phyloP scores from a whole-genome alignment of 1,140 invertebrate species.

The Brachionus rotundiformis region DNA sequence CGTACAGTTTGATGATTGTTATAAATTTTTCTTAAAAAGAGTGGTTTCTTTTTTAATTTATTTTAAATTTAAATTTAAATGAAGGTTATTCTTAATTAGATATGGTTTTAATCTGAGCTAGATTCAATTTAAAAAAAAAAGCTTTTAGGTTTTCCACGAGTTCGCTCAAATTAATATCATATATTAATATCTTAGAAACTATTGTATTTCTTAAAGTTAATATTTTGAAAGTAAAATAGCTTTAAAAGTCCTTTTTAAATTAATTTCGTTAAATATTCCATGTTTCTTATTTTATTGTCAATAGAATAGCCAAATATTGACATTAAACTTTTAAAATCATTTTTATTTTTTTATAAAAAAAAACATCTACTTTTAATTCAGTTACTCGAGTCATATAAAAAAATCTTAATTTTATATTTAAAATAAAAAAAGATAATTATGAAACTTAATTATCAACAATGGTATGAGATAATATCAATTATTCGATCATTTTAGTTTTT shows the following conservation, averaged over 20 bases:
- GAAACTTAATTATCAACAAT: background rate
- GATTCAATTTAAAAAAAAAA: background rate
- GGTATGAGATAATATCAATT: constrained; percentile 1
- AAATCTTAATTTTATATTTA: background rate
- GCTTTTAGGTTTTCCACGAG: too few species aligned
- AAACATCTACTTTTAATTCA: background rate
- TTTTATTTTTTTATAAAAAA: background rate
- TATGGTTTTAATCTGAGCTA: background rate
- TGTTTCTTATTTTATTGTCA: background rate
- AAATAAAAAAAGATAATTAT: background rate
- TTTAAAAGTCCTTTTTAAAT: background rate
- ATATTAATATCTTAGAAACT: background rate
- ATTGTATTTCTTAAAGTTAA: background rate
- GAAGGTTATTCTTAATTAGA: too few species aligned
- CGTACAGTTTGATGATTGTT: too few species aligned
- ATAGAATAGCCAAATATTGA: background rate
- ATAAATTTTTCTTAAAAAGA: too few species aligned
- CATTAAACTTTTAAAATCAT: background rate
- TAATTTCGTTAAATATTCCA: background rate
- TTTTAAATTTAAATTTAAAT: too few species aligned
- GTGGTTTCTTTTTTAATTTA: too few species aligned
- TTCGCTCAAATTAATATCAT: too few species aligned
- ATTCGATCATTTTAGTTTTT: background rate
- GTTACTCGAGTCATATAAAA: too few species aligned
- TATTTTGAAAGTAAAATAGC: background rate